Base-by-base conservation (phyloP, 2,888 invertebrate genomes). In the Ellobium chinense region DNA sequence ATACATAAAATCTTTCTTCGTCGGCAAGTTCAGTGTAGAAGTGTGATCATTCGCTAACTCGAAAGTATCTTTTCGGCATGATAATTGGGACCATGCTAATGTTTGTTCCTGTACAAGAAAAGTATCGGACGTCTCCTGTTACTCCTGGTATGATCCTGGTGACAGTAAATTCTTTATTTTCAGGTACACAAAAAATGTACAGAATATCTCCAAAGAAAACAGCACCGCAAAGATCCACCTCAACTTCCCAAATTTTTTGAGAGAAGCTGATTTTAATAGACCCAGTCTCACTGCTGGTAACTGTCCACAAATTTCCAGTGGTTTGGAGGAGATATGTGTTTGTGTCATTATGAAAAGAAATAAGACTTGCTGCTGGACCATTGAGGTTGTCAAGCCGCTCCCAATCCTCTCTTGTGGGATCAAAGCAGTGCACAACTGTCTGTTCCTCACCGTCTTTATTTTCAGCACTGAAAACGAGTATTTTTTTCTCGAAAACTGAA, bases 381-480 rank as follows among this genome's bases (percentile, higher is more conserved):
- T 1, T 29, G 14, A 58, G 12, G 24, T 37, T 37, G n/a, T 14
- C 24, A 12, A 36, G 5, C 27, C 73, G 58, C 36, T 9, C 29
- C 60, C 70, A 70, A 27, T 9, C 31, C 1, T 9, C n/a, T 21
- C 21, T 54, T 37, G 1, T 12, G 31, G 70, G 46, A 56, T 70
- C 27, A 27, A 56, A 56, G 21, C 56, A 70, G 54, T 54, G 21
- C 46, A 70, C 73, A 5, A 24, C 58, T 2, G 73, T 62, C 5
- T 1, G 12, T 27, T 12, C 37, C 7, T 2, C 3, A 37, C 14
- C 29, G n/a, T 14, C 58, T 21, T 29, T 60, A 5, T 18, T 4
- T 18, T n/a, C 39, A 12, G n/a, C 31, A 34, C 34, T 54, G 46
- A 70, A 70, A 18, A 70, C 70, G 7, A 70, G n/a, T n/a, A 70